phyloP scores from a whole-genome alignment of 1,140 invertebrate species.

The Pogonus chalceus region DNA sequence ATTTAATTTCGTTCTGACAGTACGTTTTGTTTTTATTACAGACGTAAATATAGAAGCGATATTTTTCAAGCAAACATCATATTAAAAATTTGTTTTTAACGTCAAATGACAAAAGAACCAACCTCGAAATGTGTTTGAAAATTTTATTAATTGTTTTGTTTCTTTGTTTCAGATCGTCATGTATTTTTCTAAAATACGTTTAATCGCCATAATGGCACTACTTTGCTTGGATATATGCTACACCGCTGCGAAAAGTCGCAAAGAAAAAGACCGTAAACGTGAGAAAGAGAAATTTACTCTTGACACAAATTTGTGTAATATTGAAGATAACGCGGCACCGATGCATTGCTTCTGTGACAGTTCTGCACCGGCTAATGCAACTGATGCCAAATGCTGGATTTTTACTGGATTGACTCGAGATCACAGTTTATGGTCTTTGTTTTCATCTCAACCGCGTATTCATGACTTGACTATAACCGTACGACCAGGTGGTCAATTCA shows the following conservation, averaged over 20 bases:
- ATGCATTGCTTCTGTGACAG: slow-evolving; percentile 26
- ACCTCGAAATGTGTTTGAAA: too few species aligned
- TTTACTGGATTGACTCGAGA: slow-evolving; percentile 51
- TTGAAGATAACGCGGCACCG: slow-evolving; percentile 21
- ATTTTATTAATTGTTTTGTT: background rate
- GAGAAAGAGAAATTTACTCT: background rate
- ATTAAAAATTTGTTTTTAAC: too few species aligned
- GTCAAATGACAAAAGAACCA: too few species aligned
- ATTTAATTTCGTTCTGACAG: too few species aligned
- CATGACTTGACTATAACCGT: slow-evolving; percentile 58
- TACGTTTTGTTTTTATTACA: too few species aligned
- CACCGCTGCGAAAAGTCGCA: background rate
- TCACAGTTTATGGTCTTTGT: slow-evolving; percentile 57
- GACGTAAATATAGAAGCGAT: too few species aligned
- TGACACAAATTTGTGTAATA: slow-evolving; percentile 20
- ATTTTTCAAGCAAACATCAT: too few species aligned
- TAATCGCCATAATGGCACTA: background rate
- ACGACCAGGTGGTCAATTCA: slow-evolving; percentile 49
- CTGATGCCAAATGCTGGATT: slow-evolving; percentile 37
- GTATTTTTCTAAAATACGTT: too few species aligned
- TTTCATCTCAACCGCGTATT: slow-evolving; percentile 56
- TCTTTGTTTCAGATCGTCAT: background rate
- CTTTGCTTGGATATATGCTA: background rate
- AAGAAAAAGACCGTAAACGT: background rate
- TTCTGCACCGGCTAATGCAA: slow-evolving; percentile 18